These are phyloP conservation scores for Poeciliopsis turrubarensis DNA, from an alignment of 2,113 vertebrate species.

Conservation along the genomic window DNA sequence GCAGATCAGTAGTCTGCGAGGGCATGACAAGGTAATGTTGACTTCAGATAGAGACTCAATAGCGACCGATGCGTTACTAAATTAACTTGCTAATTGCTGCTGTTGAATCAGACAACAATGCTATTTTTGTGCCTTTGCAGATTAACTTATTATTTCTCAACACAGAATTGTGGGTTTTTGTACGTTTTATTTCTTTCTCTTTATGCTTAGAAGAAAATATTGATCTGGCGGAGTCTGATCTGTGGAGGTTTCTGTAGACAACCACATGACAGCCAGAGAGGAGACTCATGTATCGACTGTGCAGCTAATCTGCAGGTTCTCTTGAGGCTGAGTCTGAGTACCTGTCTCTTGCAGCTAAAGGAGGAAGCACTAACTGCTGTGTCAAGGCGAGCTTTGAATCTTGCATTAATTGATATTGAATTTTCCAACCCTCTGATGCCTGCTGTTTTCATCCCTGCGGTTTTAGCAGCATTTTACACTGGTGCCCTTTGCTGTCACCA, in stretches of 20 bases:
- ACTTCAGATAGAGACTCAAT: neutral
- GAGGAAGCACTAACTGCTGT: constrained; percentile 56
- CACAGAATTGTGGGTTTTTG: neutral
- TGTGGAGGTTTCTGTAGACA: constrained; percentile 5
- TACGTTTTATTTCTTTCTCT: neutral
- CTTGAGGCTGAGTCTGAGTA: constrained; percentile 32
- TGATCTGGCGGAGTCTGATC: constrained; percentile 40
- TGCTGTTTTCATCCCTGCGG: constrained; percentile 40
- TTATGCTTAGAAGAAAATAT: constrained; percentile 4
- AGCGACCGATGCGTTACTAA: neutral
- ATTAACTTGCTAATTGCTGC: neutral
- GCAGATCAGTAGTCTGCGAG: neutral
- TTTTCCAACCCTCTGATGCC: constrained; percentile 54
- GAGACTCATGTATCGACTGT: constrained; percentile 50
- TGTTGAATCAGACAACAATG: neutral
- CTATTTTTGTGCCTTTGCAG: neutral
- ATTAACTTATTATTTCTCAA: constrained; percentile 1
- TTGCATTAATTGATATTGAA: constrained; percentile 70
- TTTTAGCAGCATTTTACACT: neutral
- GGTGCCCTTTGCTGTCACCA: constrained; percentile 11
- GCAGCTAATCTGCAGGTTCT: constrained; percentile 50
- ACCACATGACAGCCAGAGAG: constrained; percentile 13
- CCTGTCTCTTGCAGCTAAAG: constrained; percentile 41
- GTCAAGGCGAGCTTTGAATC: constrained; percentile 49
- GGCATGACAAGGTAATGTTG: neutral